Evolutionary conservation across 2,797 vertebrate species (phyloP), one percentile per base, ranked within the genome.

Genomic region (Cirrhinus mrigala): DNA sequence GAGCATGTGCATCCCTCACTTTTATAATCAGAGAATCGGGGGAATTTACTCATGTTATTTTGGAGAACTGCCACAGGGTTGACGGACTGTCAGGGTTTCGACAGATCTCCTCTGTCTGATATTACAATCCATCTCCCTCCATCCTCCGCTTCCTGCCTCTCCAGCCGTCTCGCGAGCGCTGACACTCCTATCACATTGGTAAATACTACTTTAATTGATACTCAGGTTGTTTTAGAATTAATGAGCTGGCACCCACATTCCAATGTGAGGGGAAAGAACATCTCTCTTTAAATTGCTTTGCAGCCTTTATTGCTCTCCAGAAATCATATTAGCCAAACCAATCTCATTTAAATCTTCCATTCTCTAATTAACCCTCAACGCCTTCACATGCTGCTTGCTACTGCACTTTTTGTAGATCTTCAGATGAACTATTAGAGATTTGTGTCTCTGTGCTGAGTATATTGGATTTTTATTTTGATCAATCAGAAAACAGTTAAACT

Each of bases 121-220:
- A 89, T 88, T 88, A 89, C 88, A 83, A 89, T 88, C 81, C 82
- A 40, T 90, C 83, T 76, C 87, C 85, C 69, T 87, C 88, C 83
- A 16, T 81, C 89, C 88, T 71, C 27, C 18, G 9, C 40, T 79
- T 62, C 6, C 56, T 56, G 64, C 37, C 24, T 74, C 46, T 80
- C 60, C 81, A 66, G 56, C 54, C 37, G 16, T 29, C 83, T 81
- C 66, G 7, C 16, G 33, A 56, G 52, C 8, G 79, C 85, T 89
- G 91, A 92, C 92, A 91, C 81, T 87, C 86, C 88, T 89, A 86
- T 92, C 92, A 91, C 91, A 87, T 92, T 90, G 91, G 92, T 95
- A 94, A 91, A 93, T 91, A 94, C 91, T 92, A 91, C 92, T 94
- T 91, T 89, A 91, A 91, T 90, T 94, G 92, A 94, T 93, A 92